These are phyloP conservation scores for Folsomia manolachei DNA, from an alignment of 2,888 invertebrate genomes.

Conservation along the genomic window DNA sequence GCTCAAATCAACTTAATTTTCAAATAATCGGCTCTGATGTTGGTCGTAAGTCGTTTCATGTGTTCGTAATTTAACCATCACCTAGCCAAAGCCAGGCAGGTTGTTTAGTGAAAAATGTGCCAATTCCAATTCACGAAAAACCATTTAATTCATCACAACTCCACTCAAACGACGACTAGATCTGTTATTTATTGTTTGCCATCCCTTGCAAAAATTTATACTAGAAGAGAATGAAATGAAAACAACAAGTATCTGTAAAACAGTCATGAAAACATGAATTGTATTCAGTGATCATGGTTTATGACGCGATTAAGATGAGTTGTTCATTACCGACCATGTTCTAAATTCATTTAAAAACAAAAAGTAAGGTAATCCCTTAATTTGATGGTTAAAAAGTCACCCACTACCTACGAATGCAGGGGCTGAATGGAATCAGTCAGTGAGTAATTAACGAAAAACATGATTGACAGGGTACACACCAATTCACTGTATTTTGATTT, in stretches of 20 bases:
- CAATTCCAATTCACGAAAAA: not conserved
- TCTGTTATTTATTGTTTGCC: not conserved
- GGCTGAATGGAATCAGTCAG: not conserved
- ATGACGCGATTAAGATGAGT: not conserved
- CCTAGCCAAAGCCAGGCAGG: too few species aligned
- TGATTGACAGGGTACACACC: conserved; percentile 15
- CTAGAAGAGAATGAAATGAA: too few species aligned
- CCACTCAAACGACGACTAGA: not conserved
- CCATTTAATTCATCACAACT: not conserved
- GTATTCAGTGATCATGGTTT: not conserved
- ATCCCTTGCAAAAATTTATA: not conserved
- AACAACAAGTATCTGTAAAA: not conserved
- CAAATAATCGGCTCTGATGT: not conserved
- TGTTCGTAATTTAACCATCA: too few species aligned
- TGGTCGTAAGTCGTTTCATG: too few species aligned
- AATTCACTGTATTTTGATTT: not conserved
- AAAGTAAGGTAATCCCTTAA: not conserved
- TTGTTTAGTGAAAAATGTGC: not conserved
- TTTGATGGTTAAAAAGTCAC: too few species aligned
- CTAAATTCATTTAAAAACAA: not conserved
- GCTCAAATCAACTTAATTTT: conserved; percentile 1
- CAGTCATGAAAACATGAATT: not conserved
- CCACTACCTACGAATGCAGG: not conserved
- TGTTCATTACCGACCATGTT: not conserved
- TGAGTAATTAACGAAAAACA: conserved; percentile 17